Percentiles rank a stretch among this genome's conserved stretches.
Evolutionary conservation across 2,888 invertebrate species (phyloP).

Genomic region (Drosophila setosimentum): DNA sequence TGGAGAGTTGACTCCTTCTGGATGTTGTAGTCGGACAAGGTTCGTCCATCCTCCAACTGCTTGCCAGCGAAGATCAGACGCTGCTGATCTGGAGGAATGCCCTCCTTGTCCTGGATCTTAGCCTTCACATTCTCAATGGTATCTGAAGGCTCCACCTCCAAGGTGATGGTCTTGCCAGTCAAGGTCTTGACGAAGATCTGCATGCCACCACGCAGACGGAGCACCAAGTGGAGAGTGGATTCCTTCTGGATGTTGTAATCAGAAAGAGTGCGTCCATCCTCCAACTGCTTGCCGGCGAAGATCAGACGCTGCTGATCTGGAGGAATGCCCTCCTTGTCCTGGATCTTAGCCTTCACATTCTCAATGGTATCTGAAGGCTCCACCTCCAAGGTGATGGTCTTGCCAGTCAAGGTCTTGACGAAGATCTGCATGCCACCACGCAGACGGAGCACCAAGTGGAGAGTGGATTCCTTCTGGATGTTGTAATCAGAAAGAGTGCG

Average conservation of each 20-base stretch:
- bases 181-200: slow-evolving; percentile 52
- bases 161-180: slow-evolving; percentile 54
- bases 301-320: slow-evolving; percentile 54
- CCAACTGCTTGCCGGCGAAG: slow-evolving; percentile 45
- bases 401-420: slow-evolving; percentile 45
- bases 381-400: slow-evolving; percentile 50
- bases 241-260: slow-evolving; percentile 49
- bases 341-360: slow-evolving; percentile 43
- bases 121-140: slow-evolving; percentile 55
- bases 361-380: slow-evolving; percentile 47
- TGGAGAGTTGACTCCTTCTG: slow-evolving; percentile 42
- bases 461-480: slow-evolving; percentile 46
- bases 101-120: slow-evolving; percentile 55
- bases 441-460: slow-evolving; percentile 46
- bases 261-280: slow-evolving; percentile 39
- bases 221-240: slow-evolving; percentile 35
- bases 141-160: slow-evolving; percentile 48
- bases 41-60: slow-evolving; percentile 38
- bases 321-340: slow-evolving; percentile 48
- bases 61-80: slow-evolving; percentile 40
- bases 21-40: slow-evolving; percentile 34
- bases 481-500: slow-evolving; percentile 45
- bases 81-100: slow-evolving; percentile 45
- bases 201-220: slow-evolving; percentile 50
- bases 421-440: slow-evolving; percentile 50